These are phyloP conservation scores for Crocallis elinguaria DNA, from an alignment of 2,888 invertebrate genomes.

Conservation along the genomic window DNA sequence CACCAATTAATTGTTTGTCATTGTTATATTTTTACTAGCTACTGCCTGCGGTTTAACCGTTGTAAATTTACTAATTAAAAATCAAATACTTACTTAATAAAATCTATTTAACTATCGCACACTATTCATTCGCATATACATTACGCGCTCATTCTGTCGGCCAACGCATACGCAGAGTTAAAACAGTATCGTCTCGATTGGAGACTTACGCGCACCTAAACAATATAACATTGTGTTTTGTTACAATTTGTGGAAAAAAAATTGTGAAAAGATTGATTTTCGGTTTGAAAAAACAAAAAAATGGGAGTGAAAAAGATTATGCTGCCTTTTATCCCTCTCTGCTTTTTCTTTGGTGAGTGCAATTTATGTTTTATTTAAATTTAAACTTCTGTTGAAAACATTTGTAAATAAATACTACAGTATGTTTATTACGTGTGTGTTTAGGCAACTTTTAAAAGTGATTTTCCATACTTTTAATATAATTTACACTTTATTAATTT, in stretches of 20 bases:
- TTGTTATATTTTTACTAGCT: no score
- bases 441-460: no score
- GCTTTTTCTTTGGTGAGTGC: constrained; percentile 43
- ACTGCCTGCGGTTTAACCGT: no score
- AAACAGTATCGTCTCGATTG: constrained; percentile 23
- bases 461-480: no score
- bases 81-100: no score
- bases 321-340: constrained; percentile 27
- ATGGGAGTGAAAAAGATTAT: constrained; percentile 40
- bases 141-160: constrained; percentile 8
- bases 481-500: no score
- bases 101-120: no score
- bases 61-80: no score
- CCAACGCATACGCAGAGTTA: constrained; percentile 22
- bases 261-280: background rate
- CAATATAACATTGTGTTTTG: constrained; percentile 18
- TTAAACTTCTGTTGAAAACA: no score
- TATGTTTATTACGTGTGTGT: no score
- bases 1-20: no score
- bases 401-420: no score
- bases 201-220: constrained; percentile 41
- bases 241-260: background rate
- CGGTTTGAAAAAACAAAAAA: constrained; percentile 21
- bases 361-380: background rate
- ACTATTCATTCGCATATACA: constrained; percentile 6